Evolutionary conservation across 2,113 vertebrate genomes (phyloP), one percentile per base, ranked within the genome.

Genomic region (Fregetta grallaria): DNA sequence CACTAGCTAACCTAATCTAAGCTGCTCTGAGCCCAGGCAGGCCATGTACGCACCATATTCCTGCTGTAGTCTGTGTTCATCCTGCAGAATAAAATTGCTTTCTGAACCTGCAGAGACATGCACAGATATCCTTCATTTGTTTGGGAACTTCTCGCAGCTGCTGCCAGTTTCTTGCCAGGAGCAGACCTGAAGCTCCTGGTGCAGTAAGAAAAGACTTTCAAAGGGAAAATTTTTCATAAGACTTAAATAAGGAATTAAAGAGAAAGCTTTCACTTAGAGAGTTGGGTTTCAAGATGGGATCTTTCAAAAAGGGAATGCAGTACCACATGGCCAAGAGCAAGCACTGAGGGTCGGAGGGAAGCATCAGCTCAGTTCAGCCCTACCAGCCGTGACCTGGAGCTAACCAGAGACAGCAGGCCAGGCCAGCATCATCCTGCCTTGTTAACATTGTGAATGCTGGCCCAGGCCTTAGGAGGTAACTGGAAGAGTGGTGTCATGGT

Each of bases 31-130:
- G 3, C 26, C 15, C 56, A 50, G n/a, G 19, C 29, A 29, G 50
- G 34, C 29, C 47, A 6, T 7, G 19, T 19, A 29, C 4, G 1
- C 19, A 32, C 11, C n/a, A 29, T 12, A 29, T 11, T 10, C 29
- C 47, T 77, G 75, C 38, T 50, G 50, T 22, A 59, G 38, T 36
- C 63, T 36, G 6, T 76, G 23, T n/a, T 75, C 52, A 38, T 38
- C 32, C 61, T 92, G 67, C 68, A 74, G 56, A 92, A 94, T 96
- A 95, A 96, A 96, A 74, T 55, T 47, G 56, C 72, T 81, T 86
- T 91, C 79, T 84, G 26, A 87, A 71, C 27, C 42, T 71, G 32
- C 59, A 49, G 1, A 56, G 45, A 50, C 18, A 5, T 16, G 18
- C 7, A 6, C 19, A 53, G 50, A 72, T 58, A 50, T 77, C 63